A percentile compares a stretch with the other conserved stretches of the same genome.
Evolutionary conservation across 2,797 vertebrate genomes (phyloP).

Genomic region (Labroides dimidiatus): DNA sequence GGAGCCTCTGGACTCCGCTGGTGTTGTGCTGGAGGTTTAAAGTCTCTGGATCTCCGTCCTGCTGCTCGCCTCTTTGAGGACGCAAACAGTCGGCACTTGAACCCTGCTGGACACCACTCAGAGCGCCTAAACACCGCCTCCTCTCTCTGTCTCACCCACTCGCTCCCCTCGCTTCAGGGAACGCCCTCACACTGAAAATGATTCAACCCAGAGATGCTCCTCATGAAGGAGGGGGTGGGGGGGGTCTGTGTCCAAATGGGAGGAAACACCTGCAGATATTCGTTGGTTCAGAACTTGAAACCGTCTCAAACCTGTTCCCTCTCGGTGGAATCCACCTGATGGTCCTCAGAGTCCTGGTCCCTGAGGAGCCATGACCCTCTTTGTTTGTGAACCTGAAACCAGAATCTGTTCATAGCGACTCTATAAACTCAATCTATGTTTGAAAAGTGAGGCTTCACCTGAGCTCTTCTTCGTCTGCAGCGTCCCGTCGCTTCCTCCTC

Average conservation of each 20-base stretch:
- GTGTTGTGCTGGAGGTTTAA: constrained; percentile 40
- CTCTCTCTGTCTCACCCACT: constrained; percentile 28
- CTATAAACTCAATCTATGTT: background rate
- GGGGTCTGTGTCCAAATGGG: no score
- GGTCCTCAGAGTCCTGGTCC: constrained; percentile 29
- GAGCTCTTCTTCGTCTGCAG: no score
- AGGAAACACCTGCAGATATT: no score
- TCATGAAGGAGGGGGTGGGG: no score
- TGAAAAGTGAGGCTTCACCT: no score
- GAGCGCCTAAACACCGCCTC: constrained; percentile 43
- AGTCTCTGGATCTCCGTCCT: constrained; percentile 56
- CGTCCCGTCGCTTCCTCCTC: no score
- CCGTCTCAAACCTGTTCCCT: constrained; percentile 25
- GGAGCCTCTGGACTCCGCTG: constrained; percentile 44
- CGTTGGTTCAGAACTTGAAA: no score
- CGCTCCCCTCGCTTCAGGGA: constrained; percentile 3
- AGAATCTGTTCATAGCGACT: constrained; percentile 16
- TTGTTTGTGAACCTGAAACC: constrained; percentile 54
- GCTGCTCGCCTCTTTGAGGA: constrained; percentile 53
- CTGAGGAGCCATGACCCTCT: constrained; percentile 29
- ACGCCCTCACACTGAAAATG: background rate
- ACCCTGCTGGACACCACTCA: constrained; percentile 70
- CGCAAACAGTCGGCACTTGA: constrained; percentile 71
- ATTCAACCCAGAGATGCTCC: no score
- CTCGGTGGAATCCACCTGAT: constrained; percentile 26